These are phyloP conservation scores for Aphidius ervi DNA, from an alignment of 1,140 invertebrate species.

Conservation along the genomic window DNA sequence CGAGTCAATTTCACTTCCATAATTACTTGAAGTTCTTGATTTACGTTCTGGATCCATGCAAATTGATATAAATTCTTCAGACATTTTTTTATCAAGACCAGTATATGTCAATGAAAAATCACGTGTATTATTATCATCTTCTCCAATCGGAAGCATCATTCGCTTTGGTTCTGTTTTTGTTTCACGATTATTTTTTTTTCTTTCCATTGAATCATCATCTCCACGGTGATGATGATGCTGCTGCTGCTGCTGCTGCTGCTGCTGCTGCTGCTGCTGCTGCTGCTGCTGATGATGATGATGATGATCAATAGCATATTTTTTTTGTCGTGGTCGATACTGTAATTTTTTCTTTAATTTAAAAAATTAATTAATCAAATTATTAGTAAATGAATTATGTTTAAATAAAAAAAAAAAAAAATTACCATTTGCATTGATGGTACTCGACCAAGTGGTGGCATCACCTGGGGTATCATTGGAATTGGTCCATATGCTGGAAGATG, in stretches of 20 bases:
- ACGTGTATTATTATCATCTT: conserved; percentile 33
- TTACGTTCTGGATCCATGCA: conserved; percentile 53
- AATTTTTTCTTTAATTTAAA: too few relatives aligned
- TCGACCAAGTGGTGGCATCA: conserved; percentile 34
- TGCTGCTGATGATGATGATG: too few relatives aligned
- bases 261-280: too few relatives aligned
- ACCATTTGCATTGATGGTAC: conserved; percentile 44
- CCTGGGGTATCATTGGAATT: conserved; percentile 40
- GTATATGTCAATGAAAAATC: conserved; percentile 57
- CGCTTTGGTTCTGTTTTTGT: conserved; percentile 35
- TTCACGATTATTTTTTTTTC: conserved; percentile 30
- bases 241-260: too few relatives aligned
- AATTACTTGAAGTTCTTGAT: conserved; percentile 45
- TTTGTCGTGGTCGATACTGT: too few relatives aligned
- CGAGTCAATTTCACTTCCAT: conserved; percentile 43
- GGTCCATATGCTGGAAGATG: conserved; percentile 38
- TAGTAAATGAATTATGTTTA: too few relatives aligned
- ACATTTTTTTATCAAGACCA: conserved; percentile 57
- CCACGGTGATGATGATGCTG: too few relatives aligned
- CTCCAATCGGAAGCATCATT: conserved; percentile 36
- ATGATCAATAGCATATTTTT: too few relatives aligned
- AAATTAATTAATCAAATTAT: too few relatives aligned
- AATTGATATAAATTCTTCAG: conserved; percentile 58
- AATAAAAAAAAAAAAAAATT: conserved; percentile 6
- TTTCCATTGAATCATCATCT: conserved; percentile 24